Evolutionary conservation across 2,888 invertebrate genomes (phyloP).

Genomic region (Eristalis pertinax): DNA sequence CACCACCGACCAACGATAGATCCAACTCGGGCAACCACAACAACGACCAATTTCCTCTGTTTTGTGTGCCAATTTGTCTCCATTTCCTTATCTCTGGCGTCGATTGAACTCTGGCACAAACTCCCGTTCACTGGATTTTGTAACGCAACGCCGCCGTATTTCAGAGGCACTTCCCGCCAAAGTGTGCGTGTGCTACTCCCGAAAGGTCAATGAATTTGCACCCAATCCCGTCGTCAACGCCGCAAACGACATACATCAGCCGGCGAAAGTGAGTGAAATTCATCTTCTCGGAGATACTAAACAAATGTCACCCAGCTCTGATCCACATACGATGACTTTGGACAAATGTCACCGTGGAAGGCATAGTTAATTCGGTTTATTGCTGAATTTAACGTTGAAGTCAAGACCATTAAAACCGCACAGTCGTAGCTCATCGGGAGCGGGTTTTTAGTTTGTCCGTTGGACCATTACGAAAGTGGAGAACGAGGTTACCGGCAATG

Average conservation of each 20-base stretch:
- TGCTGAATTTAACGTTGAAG: constrained; percentile 40
- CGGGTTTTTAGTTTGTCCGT: constrained; percentile 22
- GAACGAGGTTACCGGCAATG: constrained; percentile 58
- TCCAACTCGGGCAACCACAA: constrained; percentile 22
- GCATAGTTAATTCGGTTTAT: constrained; percentile 61
- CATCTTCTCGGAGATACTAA: neutral
- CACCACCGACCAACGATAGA: constrained; percentile 1
- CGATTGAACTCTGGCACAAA: constrained; percentile 23
- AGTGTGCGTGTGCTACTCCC: constrained; percentile 23
- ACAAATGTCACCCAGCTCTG: constrained; percentile 33
- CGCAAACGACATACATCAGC: neutral
- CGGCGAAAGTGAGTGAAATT: constrained; percentile 42
- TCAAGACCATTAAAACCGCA: constrained; percentile 13
- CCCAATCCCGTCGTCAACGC: constrained; percentile 20
- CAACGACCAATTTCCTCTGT: constrained; percentile 42
- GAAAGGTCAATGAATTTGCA: constrained; percentile 60
- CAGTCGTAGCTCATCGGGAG: neutral
- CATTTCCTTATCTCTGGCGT: constrained; percentile 31
- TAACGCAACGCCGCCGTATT: neutral
- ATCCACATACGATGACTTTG: neutral
- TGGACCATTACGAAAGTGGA: constrained; percentile 54
- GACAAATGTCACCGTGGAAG: constrained; percentile 44
- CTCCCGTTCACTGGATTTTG: neutral
- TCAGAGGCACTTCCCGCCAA: neutral
- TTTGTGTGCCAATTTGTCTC: constrained; percentile 52